Percentiles rank a stretch among this genome's conserved stretches.
Conservation (phyloP, 2,888 invertebrate species). For the Sialis lutaria region DNA sequence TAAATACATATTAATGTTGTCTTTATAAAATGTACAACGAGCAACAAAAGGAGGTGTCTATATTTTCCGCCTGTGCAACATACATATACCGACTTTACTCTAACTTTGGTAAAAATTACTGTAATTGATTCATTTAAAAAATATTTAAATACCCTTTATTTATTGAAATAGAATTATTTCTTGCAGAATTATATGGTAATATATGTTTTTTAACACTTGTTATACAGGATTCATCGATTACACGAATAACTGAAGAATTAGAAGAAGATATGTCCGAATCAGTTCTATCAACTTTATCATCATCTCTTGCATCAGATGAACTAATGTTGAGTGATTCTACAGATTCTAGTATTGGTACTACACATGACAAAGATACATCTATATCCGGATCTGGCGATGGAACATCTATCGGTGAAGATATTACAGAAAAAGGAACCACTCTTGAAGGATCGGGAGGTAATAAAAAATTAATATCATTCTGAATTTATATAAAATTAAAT, state of each 20-base stretch:
- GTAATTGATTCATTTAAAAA: too few species aligned
- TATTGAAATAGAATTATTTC: neutral
- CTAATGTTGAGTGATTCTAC: constrained; percentile 33
- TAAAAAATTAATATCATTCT: neutral
- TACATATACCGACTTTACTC: too few species aligned
- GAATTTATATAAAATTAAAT: neutral
- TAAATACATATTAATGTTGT: too few species aligned
- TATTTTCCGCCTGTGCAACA: too few species aligned
- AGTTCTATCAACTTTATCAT: constrained; percentile 13
- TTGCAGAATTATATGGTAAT: neutral
- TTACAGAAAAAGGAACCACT: neutral
- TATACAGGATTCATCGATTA: neutral
- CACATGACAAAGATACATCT: constrained; percentile 14
- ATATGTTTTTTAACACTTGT: neutral
- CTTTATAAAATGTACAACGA: too few species aligned
- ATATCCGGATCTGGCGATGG: too few species aligned
- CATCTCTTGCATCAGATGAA: constrained; percentile 25
- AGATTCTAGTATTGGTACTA: constrained; percentile 7
- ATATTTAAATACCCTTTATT: too few species aligned
- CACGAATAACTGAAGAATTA: too few species aligned
- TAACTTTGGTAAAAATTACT: constrained; percentile 1
- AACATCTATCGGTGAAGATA: constrained; percentile 3
- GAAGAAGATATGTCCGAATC: too few species aligned
- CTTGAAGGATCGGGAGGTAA: constrained; percentile 15
- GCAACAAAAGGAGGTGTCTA: too few species aligned